Evolutionary conservation across 2,888 invertebrate species (phyloP).

Genomic region (Euproctis similis): DNA sequence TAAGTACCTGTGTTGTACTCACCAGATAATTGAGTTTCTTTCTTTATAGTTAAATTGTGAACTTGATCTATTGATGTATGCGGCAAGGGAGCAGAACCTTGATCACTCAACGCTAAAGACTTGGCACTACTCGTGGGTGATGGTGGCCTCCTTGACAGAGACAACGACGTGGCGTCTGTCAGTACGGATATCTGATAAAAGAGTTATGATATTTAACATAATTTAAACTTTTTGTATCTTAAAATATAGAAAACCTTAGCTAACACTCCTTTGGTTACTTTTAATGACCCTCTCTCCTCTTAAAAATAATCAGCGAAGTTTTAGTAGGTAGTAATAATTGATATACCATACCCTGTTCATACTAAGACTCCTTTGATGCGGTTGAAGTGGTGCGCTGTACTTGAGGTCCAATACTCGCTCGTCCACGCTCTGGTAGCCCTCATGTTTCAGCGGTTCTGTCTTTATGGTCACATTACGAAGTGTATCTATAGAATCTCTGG

Average conservation of each 20-base stretch:
- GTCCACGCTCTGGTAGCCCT: constrained; percentile 52
- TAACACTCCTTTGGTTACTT: too few species aligned
- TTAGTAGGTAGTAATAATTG: too few species aligned
- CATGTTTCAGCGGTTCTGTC: constrained; percentile 54
- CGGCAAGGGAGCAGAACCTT: constrained; percentile 36
- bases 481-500: constrained; percentile 65
- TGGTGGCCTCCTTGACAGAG: constrained; percentile 47
- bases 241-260: too few species aligned
- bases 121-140: constrained; percentile 56
- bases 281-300: too few species aligned
- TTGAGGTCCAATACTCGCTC: constrained; percentile 62
- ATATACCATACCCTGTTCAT: constrained; percentile 72
- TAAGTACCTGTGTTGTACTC: too few species aligned
- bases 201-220: too few species aligned
- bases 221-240: too few species aligned
- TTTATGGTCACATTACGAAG: constrained; percentile 65
- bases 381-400: constrained; percentile 55
- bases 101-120: constrained; percentile 44
- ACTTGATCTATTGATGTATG: constrained; percentile 47
- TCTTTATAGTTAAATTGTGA: constrained; percentile 72
- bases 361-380: constrained; percentile 66
- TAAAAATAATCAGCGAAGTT: too few species aligned
- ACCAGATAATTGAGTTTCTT: constrained; percentile 64
- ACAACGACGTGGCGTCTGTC: constrained; percentile 47
- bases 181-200: constrained; percentile 68